Conservation (phyloP, 2,888 invertebrate genomes). For the Germaria angustata region DNA sequence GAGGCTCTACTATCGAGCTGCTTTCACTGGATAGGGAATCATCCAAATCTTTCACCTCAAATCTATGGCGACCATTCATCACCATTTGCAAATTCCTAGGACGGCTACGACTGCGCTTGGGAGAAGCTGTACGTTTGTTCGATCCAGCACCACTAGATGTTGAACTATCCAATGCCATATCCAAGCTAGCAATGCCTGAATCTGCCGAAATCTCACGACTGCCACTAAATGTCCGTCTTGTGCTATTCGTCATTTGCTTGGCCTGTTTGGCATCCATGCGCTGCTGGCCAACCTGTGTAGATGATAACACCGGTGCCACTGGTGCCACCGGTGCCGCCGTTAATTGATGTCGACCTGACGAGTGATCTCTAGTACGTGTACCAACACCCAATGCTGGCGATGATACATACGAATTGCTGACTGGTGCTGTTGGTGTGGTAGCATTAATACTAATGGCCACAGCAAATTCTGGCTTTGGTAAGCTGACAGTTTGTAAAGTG, state of each 20-base stretch:
- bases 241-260: constrained; percentile 87
- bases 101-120: constrained; percentile 80
- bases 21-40: constrained; percentile 80
- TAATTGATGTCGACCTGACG: constrained; percentile 69
- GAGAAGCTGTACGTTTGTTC: constrained; percentile 70
- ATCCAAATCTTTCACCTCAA: constrained; percentile 86
- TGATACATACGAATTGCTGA: constrained; percentile 70
- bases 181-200: constrained; percentile 79
- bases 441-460: constrained; percentile 79
- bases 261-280: constrained; percentile 85
- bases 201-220: constrained; percentile 80
- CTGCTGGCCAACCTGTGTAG: constrained; percentile 75
- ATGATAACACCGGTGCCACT: too few species aligned
- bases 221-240: constrained; percentile 80
- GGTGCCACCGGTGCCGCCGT: constrained; percentile 71
- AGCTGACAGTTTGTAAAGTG: constrained; percentile 85
- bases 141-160: constrained; percentile 69
- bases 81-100: constrained; percentile 88
- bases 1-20: constrained; percentile 76
- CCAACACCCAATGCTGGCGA: constrained; percentile 66
- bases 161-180: constrained; percentile 74
- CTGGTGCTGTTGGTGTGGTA: constrained; percentile 74
- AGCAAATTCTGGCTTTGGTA: constrained; percentile 88
- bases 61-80: constrained; percentile 86
- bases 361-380: constrained; percentile 72